These are phyloP conservation scores for Drosophila differens DNA, from an alignment of 2,888 invertebrate species.

Conservation along the genomic window DNA sequence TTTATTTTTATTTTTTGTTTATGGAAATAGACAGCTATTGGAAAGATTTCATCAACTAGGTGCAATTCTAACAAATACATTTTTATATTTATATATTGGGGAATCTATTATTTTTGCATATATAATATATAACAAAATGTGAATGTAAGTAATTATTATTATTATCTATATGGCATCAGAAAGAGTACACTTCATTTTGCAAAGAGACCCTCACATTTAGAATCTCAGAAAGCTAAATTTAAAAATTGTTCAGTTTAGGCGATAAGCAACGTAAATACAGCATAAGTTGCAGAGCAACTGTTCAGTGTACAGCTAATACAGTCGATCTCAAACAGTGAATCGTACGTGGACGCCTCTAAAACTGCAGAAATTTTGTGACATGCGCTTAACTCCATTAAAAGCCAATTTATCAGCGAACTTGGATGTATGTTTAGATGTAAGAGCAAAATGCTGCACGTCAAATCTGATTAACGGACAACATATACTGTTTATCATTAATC, in stretches of 20 bases:
- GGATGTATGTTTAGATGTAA: slow-evolving; percentile 5
- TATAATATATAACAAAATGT: background rate
- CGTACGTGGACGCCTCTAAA: slow-evolving; percentile 9
- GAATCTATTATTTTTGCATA: background rate
- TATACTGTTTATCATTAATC: slow-evolving; percentile 17
- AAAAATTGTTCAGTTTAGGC: slow-evolving; percentile 19
- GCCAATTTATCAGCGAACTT: slow-evolving; percentile 32
- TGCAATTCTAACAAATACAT: background rate
- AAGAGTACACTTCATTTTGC: background rate
- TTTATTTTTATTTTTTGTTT: background rate
- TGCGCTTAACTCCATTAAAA: slow-evolving; percentile 14
- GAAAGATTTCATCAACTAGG: background rate
- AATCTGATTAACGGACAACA: slow-evolving; percentile 13
- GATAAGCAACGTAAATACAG: slow-evolving; percentile 16
- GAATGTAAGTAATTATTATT: background rate
- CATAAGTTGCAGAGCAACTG: slow-evolving; percentile 39
- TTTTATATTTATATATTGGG: background rate
- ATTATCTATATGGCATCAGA: slow-evolving; percentile 2
- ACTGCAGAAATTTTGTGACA: slow-evolving; percentile 4
- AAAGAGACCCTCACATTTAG: background rate
- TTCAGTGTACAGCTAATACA: background rate
- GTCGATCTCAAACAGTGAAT: slow-evolving; percentile 18
- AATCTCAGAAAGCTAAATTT: slow-evolving; percentile 1
- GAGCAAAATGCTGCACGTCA: slow-evolving; percentile 39
- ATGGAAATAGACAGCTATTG: background rate